A percentile compares a stretch with the other conserved stretches of the same genome.
Conservation (phyloP, 2,797 vertebrate species). For the Sarcophilus harrisii region DNA sequence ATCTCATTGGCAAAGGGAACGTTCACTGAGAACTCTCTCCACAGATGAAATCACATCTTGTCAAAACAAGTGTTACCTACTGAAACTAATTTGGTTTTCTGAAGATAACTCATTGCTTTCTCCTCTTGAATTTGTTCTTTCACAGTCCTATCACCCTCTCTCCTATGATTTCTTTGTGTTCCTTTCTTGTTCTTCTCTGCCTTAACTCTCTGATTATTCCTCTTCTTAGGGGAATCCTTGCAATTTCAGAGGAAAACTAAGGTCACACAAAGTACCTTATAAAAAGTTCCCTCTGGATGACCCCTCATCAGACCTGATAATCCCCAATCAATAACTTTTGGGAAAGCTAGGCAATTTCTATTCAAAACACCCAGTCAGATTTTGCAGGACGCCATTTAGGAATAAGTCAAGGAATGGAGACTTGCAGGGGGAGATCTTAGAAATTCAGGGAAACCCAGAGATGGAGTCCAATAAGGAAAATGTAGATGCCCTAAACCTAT, state of each 20-base stretch:
- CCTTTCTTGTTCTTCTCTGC: not conserved
- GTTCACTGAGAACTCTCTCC: not conserved
- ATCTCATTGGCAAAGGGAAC: not conserved
- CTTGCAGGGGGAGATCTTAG: not conserved
- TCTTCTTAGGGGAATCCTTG: constrained; percentile 5
- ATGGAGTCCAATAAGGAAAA: not conserved
- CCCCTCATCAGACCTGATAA: not conserved
- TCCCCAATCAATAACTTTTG: not conserved
- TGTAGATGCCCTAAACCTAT: not conserved
- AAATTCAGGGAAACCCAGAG: not conserved
- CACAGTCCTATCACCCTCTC: not conserved
- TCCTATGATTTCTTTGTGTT: not conserved
- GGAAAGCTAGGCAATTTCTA: not conserved
- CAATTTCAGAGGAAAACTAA: not conserved
- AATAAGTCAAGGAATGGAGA: not conserved
- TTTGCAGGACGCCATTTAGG: not conserved
- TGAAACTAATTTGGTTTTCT: not conserved
- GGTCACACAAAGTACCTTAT: constrained; percentile 28
- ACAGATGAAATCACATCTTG: not conserved
- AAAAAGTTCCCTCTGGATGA: not conserved
- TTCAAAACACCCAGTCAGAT: not conserved
- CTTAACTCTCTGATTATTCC: not conserved
- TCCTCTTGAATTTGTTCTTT: not conserved
- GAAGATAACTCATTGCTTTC: not conserved
- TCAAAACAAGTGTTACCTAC: not conserved